A percentile compares a stretch with the other conserved stretches of the same genome.
Evolutionary conservation across 2,888 invertebrate genomes (phyloP).

Genomic region (Cephus sareptanus): DNA sequence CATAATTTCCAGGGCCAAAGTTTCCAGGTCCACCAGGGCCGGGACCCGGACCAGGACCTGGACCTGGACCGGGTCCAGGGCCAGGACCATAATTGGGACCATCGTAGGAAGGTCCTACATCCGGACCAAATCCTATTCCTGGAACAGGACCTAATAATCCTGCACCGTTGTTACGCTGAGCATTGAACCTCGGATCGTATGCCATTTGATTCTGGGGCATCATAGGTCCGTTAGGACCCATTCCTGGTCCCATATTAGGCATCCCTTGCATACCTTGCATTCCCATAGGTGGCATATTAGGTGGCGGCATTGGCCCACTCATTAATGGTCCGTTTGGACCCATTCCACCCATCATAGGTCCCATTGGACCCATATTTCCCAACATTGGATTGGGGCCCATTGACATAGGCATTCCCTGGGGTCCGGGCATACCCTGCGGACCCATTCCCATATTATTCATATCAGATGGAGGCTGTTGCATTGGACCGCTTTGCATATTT

Average conservation of each 20-base stretch:
- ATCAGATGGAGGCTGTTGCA: conserved; percentile 26
- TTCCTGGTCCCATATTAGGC: conserved; percentile 22
- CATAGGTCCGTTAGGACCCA: conserved; percentile 35
- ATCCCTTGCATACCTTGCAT: conserved; percentile 22
- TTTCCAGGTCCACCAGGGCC: not conserved
- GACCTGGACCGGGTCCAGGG: conserved; percentile 24
- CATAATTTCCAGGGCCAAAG: not conserved
- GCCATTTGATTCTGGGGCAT: conserved; percentile 46
- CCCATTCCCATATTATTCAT: conserved; percentile 43
- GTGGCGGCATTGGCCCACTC: conserved; percentile 65
- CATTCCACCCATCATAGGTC: conserved; percentile 59
- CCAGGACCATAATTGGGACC: conserved; percentile 39
- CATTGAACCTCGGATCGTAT: conserved; percentile 54
- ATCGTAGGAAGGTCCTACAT: conserved; percentile 47
- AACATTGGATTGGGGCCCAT: conserved; percentile 52
- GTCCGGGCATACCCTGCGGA: conserved; percentile 24
- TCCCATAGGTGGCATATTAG: conserved; percentile 27
- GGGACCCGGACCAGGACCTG: conserved; percentile 17
- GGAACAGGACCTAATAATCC: conserved; percentile 60
- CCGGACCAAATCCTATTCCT: conserved; percentile 44
- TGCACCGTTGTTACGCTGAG: conserved; percentile 53
- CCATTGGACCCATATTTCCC: conserved; percentile 49
- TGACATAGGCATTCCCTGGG: conserved; percentile 42
- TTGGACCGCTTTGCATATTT: not conserved
- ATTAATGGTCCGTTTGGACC: conserved; percentile 64